Evolutionary conservation across 2,888 invertebrate genomes (phyloP).

Genomic region (Sceliomorpha sp.): DNA sequence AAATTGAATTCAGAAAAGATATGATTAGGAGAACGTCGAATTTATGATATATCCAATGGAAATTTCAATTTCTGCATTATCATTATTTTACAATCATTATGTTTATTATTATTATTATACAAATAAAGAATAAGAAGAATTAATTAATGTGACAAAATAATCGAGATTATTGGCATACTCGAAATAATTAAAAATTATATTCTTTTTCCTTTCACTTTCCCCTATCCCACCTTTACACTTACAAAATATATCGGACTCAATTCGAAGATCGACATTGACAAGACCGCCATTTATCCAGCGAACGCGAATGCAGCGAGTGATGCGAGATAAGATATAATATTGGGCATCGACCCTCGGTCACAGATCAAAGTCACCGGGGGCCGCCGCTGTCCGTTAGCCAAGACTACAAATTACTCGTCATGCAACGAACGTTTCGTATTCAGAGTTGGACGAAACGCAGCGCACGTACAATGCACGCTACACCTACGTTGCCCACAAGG

Average conservation of each 20-base stretch:
- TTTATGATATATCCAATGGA: no score
- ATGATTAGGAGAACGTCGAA: no score
- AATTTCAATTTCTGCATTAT: no score
- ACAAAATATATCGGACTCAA: slow-evolving; percentile 17
- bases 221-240: no score
- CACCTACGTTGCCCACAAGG: slow-evolving; percentile 24
- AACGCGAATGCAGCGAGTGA: slow-evolving; percentile 31
- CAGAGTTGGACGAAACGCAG: slow-evolving; percentile 22
- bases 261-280: slow-evolving; percentile 41
- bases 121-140: no score
- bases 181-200: no score
- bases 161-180: no score
- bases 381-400: slow-evolving; percentile 34
- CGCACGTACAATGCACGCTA: slow-evolving; percentile 27
- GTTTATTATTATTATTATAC: no score
- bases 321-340: slow-evolving; percentile 51
- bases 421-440: slow-evolving; percentile 40
- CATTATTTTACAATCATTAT: no score
- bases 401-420: slow-evolving; percentile 48
- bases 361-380: slow-evolving; percentile 49
- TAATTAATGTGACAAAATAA: no score
- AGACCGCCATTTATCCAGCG: slow-evolving; percentile 37
- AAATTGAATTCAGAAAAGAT: no score
- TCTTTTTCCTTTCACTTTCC: no score
- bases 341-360: slow-evolving; percentile 49